Evolutionary conservation across 2,888 invertebrate genomes (phyloP).

Genomic region (Andricus curvator): DNA sequence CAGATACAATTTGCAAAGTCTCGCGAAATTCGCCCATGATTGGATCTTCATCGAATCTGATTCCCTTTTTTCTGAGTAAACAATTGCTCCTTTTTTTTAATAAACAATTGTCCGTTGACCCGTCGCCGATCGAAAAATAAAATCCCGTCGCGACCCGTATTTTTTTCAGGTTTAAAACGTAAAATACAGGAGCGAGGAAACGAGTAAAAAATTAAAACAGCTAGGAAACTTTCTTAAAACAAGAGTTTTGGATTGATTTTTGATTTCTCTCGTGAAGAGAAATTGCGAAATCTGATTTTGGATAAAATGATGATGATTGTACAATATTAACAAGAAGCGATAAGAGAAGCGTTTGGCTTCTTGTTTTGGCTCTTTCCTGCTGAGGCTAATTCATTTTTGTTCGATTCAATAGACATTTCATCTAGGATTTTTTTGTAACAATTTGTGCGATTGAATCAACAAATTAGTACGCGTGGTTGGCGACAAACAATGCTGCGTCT

Average conservation of each 20-base stretch:
- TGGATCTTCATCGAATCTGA: constrained; percentile 15
- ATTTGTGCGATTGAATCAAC: background rate
- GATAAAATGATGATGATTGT: background rate
- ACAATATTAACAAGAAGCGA: background rate
- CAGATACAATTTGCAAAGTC: constrained; percentile 24
- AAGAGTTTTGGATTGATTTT: constrained; percentile 18
- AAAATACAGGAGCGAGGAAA: constrained; percentile 49
- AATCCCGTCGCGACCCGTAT: constrained; percentile 44
- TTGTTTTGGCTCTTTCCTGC: background rate
- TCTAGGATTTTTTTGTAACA: constrained; percentile 10
- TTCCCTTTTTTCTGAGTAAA: constrained; percentile 6
- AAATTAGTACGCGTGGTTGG: constrained; percentile 96
- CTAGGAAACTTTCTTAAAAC: constrained; percentile 6
- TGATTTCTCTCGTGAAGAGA: background rate
- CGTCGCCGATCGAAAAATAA: background rate
- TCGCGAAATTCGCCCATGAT: constrained; percentile 37
- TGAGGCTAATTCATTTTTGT: background rate
- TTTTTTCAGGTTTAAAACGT: constrained; percentile 12
- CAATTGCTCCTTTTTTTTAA: background rate
- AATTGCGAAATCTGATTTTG: background rate
- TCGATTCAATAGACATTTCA: constrained; percentile 4
- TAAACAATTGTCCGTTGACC: background rate
- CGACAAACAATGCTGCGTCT: constrained; percentile 93
- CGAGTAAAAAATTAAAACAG: constrained; percentile 25
- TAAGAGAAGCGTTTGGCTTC: background rate